These are phyloP conservation scores for Thryonomys swinderianus DNA, from an alignment of 2,113 vertebrate genomes.

Conservation along the genomic window DNA sequence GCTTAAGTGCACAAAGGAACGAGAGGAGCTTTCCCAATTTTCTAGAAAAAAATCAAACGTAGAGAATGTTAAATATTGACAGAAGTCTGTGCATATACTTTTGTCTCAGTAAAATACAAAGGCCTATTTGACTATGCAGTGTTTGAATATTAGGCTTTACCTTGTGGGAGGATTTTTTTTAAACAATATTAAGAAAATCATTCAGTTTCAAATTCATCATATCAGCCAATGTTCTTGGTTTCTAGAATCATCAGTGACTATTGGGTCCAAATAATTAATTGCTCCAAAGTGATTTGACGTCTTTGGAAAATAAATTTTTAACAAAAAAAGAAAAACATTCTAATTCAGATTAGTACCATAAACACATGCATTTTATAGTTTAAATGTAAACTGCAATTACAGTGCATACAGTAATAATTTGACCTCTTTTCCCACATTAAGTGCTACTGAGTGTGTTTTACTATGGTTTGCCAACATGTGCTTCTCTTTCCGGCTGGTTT, in stretches of 20 bases:
- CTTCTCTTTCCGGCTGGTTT: not conserved
- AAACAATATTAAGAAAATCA: not conserved
- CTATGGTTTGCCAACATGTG: not conserved
- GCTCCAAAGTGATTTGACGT: not conserved
- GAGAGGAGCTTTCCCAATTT: slow-evolving; percentile 6
- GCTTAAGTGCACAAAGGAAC: not conserved
- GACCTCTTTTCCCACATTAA: not conserved
- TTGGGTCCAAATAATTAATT: not conserved
- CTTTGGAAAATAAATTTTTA: not conserved
- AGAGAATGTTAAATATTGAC: slow-evolving; percentile 30
- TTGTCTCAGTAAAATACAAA: not conserved
- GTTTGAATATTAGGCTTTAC: not conserved
- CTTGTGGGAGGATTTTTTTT: not conserved
- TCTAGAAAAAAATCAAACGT: not conserved
- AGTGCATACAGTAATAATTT: not conserved
- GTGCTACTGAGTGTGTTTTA: not conserved
- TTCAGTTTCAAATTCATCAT: not conserved
- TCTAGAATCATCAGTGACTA: not conserved
- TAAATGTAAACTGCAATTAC: not conserved
- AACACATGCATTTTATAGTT: not conserved
- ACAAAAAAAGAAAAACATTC: not conserved
- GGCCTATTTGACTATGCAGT: not conserved
- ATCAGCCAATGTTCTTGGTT: not conserved
- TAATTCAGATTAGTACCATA: not conserved
- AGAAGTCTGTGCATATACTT: not conserved